Evolutionary conservation across 2,888 invertebrate species (phyloP).

Genomic region (Lasioglossum figueresi): DNA sequence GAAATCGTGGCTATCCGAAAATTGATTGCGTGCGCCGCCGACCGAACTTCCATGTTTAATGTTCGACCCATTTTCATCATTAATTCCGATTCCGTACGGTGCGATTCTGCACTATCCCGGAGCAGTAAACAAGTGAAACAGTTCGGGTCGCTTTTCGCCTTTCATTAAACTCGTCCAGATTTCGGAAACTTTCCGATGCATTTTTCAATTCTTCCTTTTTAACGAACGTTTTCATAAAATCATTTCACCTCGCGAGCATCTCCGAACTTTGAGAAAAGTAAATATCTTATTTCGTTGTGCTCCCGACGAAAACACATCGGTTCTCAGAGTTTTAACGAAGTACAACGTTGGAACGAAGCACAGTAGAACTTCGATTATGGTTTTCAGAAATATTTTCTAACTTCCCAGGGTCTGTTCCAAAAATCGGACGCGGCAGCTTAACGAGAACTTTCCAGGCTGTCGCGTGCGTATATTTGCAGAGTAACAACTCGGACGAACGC

Average conservation of each 20-base stretch:
- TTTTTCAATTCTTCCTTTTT: background rate
- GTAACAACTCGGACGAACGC: background rate
- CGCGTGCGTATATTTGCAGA: too few species aligned
- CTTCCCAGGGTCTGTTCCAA: background rate
- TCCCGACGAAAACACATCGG: background rate
- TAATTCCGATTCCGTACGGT: background rate
- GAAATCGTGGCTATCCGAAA: conserved; percentile 31
- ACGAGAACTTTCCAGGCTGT: background rate
- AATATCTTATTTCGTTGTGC: background rate
- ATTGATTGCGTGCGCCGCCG: background rate
- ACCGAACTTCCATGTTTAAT: background rate
- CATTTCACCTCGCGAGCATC: background rate
- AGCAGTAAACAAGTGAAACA: background rate
- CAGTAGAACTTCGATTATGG: background rate
- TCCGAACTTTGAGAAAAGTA: background rate
- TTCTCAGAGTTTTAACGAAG: background rate
- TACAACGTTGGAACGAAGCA: background rate
- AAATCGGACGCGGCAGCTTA: background rate
- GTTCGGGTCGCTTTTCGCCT: background rate
- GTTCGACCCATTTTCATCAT: background rate
- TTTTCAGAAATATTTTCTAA: background rate
- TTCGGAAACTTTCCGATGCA: background rate
- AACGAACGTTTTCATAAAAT: background rate
- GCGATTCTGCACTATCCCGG: background rate
- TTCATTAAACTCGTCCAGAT: background rate